Evolutionary conservation across 2,113 vertebrate species (phyloP).

Genomic region (Mesitornis unicolor): DNA sequence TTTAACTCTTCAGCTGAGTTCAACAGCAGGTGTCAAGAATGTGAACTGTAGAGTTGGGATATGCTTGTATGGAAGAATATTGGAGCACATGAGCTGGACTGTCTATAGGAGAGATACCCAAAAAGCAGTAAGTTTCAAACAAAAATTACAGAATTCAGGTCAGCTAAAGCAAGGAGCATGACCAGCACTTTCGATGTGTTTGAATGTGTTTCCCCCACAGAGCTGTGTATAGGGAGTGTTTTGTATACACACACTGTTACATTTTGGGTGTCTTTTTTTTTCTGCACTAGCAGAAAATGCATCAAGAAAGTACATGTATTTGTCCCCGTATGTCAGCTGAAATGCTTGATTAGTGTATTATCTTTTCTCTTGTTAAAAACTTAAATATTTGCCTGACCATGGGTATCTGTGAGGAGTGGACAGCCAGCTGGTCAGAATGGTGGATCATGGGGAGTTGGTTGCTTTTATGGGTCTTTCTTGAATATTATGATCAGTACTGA

Average conservation of each 20-base stretch:
- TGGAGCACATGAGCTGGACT: not conserved
- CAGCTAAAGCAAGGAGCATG: not conserved
- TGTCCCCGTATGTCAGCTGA: not conserved
- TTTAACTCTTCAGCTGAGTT: not conserved
- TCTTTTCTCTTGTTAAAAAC: not conserved
- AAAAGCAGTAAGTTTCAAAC: not conserved
- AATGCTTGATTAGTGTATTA: not conserved
- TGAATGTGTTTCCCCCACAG: not conserved
- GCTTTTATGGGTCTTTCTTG: not conserved
- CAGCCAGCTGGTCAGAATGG: not conserved
- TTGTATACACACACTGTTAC: not conserved
- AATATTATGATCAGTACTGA: not conserved
- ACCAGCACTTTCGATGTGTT: not conserved
- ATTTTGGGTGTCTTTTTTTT: not conserved
- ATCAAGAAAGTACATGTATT: not conserved
- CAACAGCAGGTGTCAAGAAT: not conserved
- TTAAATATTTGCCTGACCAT: not conserved
- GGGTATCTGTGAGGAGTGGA: not conserved
- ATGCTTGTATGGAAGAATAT: not conserved
- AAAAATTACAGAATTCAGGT: not conserved
- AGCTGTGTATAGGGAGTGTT: not conserved
- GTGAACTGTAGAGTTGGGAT: not conserved
- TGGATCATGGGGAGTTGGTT: not conserved
- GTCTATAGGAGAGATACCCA: not conserved
- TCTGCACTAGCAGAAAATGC: rapidly evolving